Evolutionary conservation across 2,797 vertebrate species (phyloP), one percentile per base, ranked within the genome.

Genomic region (Ambastaia sidthimunki): DNA sequence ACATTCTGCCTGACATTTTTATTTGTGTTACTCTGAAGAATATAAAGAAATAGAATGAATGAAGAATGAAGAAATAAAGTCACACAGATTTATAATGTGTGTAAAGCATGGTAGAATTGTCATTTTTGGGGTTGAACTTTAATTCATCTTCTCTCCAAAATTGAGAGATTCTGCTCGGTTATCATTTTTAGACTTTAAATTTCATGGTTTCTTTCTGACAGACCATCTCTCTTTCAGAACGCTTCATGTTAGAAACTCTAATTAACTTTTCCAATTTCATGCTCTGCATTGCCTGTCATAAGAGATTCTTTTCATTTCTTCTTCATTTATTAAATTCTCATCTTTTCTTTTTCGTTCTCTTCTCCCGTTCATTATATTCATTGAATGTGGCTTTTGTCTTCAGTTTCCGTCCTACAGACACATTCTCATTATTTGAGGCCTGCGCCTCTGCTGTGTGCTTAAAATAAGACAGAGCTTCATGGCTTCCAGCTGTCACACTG

Each of bases 211-310:
- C 71, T 81, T 70, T 21, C 73, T 59, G 71, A 82, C 13, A 28
- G 52, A 57, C 66, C 71, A 78, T 67, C 73, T 81, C 7, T 4
- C 71, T 54, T 21, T 55, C 79, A 19, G 21, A 28, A 10, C 1
- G 21, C 7, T 3, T 60, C 13, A 25, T 21, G 5, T 9, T 7
- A 34, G 16, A 23, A 21, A 31, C 18, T 3, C 31, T 78, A 72
- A 66, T 86, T 84, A 73, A 23, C 19, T 1, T 75, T 41, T 65
- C n/a, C n/a, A 55, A 18, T 68, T 68, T 47, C 41, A 11, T 31
- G 6, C 23, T 68, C 21, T 44, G 19, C 37, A 66, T 50, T 55
- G 12, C 19, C n/a, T 54, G 63, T 67, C 63, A 15, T 28, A n/a
- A 67, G 11, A 47, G 0, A 6, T 69, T 69, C 0, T 68, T 57